phyloP scores from a whole-genome alignment of 2,888 invertebrate genomes.

The Lottia scabra region DNA sequence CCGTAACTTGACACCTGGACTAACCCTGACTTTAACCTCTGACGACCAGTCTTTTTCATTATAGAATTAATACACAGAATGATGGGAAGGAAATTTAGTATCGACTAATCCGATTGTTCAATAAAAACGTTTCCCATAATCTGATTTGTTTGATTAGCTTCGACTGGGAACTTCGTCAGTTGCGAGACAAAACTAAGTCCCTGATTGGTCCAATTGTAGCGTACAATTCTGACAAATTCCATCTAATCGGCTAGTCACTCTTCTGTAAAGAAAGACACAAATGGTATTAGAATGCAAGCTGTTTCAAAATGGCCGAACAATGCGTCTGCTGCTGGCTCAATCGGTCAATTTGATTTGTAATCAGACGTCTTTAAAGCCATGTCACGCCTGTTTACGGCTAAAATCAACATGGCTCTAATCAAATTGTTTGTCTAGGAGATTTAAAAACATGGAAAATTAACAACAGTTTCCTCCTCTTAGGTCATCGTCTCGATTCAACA shows the following conservation, averaged over 20 bases:
- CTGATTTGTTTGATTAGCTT: too few relatives aligned
- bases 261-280: neutral
- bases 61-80: neutral
- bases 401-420: neutral
- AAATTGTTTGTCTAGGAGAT: neutral
- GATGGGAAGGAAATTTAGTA: neutral
- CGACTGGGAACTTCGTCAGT: neutral
- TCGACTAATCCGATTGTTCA: neutral
- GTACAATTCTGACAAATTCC: neutral
- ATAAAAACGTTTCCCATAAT: neutral
- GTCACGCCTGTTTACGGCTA: neutral
- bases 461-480: too few relatives aligned
- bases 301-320: neutral
- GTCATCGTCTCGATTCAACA: too few relatives aligned
- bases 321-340: neutral
- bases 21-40: neutral
- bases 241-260: neutral
- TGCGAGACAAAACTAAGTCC: neutral
- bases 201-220: neutral
- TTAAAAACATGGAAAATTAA: too few relatives aligned
- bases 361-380: neutral
- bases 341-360: neutral
- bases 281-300: neutral
- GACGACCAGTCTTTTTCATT: neutral
- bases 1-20: neutral